Evolutionary conservation across 2,113 vertebrate species (phyloP), one percentile per base, ranked within the genome.

Genomic region (Micromys minutus): DNA sequence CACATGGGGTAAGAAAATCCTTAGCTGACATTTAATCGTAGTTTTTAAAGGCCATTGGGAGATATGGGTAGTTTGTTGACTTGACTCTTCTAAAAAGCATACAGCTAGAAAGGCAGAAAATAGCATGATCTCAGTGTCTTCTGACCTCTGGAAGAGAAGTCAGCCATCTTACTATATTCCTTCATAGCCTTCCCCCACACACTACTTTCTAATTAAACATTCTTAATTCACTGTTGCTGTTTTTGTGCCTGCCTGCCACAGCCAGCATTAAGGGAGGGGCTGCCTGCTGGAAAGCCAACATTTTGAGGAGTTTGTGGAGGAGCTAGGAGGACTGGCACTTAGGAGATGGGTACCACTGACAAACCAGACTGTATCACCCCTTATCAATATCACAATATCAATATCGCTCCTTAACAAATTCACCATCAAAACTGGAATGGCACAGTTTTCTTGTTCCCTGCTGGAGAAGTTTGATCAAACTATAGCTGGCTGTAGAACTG

Each of bases 61-160:
- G 61, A 67, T 69, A 80, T 0, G 50, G 22, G 36, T 0, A 87
- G 92, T 95, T 87, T 94, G 91, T 79, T 85, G 39, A 95, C 26
- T 81, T 91, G 87, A 92, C n/a, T 94, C 90, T 93, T 79, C n/a
- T 13, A 21, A 50, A 57, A 93, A 94, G 39, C 11, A 63, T 84
- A 85, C 85, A 91, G 92, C 31, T 85, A 24, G 47, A 76, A 93
- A 84, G 50, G 76, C 55, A 65, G 93, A 59, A 97, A 91, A 75
- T 42, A 95, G 76, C 4, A 22, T 5, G 71, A 94, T 89, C 86
- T 87, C 69, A 80, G 52, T 21, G 4, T 71, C 47, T 65, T 81
- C 21, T 8, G 57, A 87, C 77, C 86, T 69, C 24, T 57, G 39
- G 79, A 89, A 75, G 39, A 94, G 85, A 92, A 92, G 22, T 31